These are phyloP conservation scores for Calycopis cecrops DNA, from an alignment of 1,140 invertebrate species.

Conservation along the genomic window DNA sequence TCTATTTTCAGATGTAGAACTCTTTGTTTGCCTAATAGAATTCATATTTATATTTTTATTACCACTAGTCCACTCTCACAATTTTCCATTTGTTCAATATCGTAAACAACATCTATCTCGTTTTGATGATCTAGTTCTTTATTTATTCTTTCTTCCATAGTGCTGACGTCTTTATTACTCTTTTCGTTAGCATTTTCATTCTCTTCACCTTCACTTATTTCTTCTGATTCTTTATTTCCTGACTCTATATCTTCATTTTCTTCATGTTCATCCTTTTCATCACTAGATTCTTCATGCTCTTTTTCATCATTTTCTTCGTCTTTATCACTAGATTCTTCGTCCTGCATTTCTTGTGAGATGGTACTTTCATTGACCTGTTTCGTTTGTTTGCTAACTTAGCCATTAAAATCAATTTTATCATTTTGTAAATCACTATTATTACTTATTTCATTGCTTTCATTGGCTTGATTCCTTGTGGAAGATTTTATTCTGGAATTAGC, in stretches of 20 bases:
- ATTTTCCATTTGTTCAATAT: slow-evolving; percentile 15
- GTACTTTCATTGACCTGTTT: no score
- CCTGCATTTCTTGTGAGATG: no score
- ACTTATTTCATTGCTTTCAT: neutral
- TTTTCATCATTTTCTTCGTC: slow-evolving; percentile 16
- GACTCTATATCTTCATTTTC: slow-evolving; percentile 9
- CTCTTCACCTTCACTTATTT: slow-evolving; percentile 3
- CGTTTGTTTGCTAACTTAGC: no score
- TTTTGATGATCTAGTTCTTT: slow-evolving; percentile 7
- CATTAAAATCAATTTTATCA: no score
- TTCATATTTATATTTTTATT: slow-evolving; percentile 14
- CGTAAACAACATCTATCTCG: slow-evolving; percentile 15
- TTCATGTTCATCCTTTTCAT: slow-evolving; percentile 17
- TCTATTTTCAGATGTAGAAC: neutral
- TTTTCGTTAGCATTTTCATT: slow-evolving; percentile 18
- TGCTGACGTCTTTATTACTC: slow-evolving; percentile 13
- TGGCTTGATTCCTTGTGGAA: no score
- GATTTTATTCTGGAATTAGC: no score
- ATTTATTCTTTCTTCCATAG: slow-evolving; percentile 17
- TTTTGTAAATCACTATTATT: neutral
- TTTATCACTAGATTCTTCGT: slow-evolving; percentile 20
- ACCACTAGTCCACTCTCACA: slow-evolving; percentile 19
- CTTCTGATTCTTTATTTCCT: neutral
- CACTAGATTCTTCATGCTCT: slow-evolving; percentile 8
- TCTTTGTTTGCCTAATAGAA: neutral